Evolutionary conservation across 1,140 invertebrate genomes (phyloP).

Genomic region (Pseudomyrmex sp.): DNA sequence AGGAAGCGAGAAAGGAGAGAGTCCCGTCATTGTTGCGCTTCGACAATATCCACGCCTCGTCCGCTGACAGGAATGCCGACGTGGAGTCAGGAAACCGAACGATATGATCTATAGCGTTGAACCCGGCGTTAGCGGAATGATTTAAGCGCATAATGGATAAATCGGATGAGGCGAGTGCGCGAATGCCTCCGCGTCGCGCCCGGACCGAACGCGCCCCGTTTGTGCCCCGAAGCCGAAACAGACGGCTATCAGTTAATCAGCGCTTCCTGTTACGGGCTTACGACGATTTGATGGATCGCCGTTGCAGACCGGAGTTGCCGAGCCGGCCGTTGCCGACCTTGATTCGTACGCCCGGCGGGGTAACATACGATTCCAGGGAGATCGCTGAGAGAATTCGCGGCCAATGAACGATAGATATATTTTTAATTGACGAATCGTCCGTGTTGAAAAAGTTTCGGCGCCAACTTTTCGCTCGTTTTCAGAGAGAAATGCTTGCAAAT

Average conservation of each 20-base stretch:
- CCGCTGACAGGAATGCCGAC: conserved; percentile 62
- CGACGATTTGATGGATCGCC: conserved; percentile 52
- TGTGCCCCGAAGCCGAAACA: conserved; percentile 50
- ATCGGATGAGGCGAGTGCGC: conserved; percentile 71
- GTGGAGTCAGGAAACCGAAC: conserved; percentile 76
- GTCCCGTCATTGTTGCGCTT: conserved; percentile 32
- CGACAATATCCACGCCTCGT: conserved; percentile 67
- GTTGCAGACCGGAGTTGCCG: background rate
- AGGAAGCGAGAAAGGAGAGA: conserved; percentile 9
- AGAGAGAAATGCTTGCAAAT: background rate
- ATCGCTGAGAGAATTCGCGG: conserved; percentile 1
- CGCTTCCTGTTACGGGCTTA: conserved; percentile 54
- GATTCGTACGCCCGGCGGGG: conserved; percentile 9
- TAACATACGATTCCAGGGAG: conserved; percentile 20
- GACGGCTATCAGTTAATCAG: conserved; percentile 61
- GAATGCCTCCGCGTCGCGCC: conserved; percentile 38
- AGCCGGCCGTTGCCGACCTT: conserved; percentile 34
- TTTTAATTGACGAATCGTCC: conserved; percentile 1
- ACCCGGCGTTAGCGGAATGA: conserved; percentile 74
- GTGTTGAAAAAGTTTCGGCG: background rate
- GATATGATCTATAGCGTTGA: conserved; percentile 82
- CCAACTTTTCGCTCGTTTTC: background rate
- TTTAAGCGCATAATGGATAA: conserved; percentile 77
- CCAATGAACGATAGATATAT: background rate
- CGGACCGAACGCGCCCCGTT: conserved; percentile 19